These are phyloP conservation scores for Intellagama lesueurii DNA, from an alignment of 2,797 vertebrate species.

Conservation along the genomic window DNA sequence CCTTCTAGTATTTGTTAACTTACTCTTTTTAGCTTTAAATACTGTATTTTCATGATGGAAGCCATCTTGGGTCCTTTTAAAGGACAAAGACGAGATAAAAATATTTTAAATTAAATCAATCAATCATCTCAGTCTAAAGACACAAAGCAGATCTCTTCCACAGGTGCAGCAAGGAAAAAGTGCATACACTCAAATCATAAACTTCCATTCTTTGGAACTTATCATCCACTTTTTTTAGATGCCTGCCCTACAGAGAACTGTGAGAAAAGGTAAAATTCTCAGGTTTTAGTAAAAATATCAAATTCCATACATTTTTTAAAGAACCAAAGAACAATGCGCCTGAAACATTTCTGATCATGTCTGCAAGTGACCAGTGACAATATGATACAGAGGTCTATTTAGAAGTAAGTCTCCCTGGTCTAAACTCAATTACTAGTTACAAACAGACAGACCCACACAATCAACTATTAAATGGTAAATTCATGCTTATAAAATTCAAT, in stretches of 20 bases:
- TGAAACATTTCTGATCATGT: neutral
- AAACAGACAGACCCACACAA: no score
- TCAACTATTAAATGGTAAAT: no score
- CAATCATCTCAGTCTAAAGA: no score
- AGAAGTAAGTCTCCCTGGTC: neutral
- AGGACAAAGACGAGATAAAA: no score
- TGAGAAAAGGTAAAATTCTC: neutral
- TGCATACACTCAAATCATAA: neutral
- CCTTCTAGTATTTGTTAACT: no score
- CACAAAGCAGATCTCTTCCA: neutral
- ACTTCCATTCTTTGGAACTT: neutral
- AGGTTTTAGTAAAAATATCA: neutral
- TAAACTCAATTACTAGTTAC: no score
- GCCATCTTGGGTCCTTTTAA: no score
- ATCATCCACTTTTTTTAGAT: neutral
- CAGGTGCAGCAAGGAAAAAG: neutral
- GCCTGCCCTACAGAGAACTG: neutral
- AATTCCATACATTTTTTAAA: neutral
- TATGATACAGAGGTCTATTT: neutral
- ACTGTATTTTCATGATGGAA: no score
- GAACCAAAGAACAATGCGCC: neutral
- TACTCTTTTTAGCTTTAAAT: no score
- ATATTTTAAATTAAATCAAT: no score
- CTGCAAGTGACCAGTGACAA: neutral
- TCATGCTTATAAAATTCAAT: no score